A percentile compares a stretch with the other conserved stretches of the same genome.
phyloP scores from a whole-genome alignment of 2,888 invertebrate genomes.

The Arenicola marina region DNA sequence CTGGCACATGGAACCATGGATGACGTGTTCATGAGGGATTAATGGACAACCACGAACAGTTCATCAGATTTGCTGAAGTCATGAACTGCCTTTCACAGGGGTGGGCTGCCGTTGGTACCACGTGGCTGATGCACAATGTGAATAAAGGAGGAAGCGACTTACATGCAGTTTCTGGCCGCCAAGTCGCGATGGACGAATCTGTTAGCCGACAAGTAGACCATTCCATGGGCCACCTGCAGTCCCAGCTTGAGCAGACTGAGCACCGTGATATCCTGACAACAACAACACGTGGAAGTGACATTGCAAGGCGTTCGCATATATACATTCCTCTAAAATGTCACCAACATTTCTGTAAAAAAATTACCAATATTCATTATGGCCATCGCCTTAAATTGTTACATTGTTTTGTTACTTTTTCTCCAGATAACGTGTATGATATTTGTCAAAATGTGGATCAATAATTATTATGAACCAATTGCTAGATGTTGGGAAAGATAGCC shows the following conservation, averaged over 20 bases:
- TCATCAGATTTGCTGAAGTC: too few species aligned
- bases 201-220: slow-evolving; percentile 49
- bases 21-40: too few species aligned
- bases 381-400: neutral
- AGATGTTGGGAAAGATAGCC: too few species aligned
- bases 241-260: slow-evolving; percentile 50
- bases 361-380: neutral
- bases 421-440: too few species aligned
- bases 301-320: neutral
- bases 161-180: slow-evolving; percentile 66
- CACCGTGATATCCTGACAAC: slow-evolving; percentile 47
- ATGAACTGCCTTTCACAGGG: too few species aligned
- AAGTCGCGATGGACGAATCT: slow-evolving; percentile 54
- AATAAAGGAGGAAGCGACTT: slow-evolving; percentile 36
- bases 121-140: neutral
- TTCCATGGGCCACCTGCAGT: slow-evolving; percentile 50
- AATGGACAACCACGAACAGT: too few species aligned
- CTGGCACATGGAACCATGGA: too few species aligned
- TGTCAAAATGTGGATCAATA: too few species aligned
- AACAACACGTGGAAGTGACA: neutral
- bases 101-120: too few species aligned
- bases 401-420: too few species aligned
- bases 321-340: neutral
- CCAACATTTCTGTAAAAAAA: neutral
- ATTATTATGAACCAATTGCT: too few species aligned